Evolutionary conservation across 2,113 vertebrate genomes (phyloP).

Genomic region (Barnardius zonarius): DNA sequence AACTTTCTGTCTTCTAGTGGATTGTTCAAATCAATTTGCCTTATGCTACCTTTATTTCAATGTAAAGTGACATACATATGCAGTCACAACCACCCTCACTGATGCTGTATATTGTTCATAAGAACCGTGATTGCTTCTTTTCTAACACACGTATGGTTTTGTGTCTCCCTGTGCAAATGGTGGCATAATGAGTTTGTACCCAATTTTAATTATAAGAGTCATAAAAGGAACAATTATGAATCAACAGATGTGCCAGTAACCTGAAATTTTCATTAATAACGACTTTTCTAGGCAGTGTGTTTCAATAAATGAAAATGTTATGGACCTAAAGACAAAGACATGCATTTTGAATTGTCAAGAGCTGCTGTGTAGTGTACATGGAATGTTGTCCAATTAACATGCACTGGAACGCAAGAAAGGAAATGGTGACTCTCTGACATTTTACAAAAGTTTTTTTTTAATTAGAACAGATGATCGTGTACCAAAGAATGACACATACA

Average conservation of each 20-base stretch:
- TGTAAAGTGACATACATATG: background rate
- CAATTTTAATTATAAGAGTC: background rate
- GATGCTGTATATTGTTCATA: background rate
- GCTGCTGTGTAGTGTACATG: background rate
- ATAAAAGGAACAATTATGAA: background rate
- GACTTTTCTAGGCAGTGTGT: background rate
- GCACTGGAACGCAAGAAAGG: background rate
- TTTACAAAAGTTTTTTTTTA: background rate
- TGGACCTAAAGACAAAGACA: background rate
- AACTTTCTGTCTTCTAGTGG: background rate
- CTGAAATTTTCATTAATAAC: background rate
- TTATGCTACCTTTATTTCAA: background rate
- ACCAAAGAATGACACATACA: background rate
- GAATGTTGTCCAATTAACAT: background rate
- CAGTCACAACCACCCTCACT: background rate
- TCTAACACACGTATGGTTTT: background rate
- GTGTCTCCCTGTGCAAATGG: background rate
- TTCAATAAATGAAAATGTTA: background rate
- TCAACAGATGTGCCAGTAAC: background rate
- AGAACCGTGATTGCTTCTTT: background rate
- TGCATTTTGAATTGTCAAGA: background rate
- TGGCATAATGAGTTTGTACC: background rate
- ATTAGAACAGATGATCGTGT: background rate
- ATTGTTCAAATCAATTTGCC: background rate
- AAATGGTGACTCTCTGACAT: background rate